Evolutionary conservation across 2,113 vertebrate genomes (phyloP).

Genomic region (Terrapene triunguis): DNA sequence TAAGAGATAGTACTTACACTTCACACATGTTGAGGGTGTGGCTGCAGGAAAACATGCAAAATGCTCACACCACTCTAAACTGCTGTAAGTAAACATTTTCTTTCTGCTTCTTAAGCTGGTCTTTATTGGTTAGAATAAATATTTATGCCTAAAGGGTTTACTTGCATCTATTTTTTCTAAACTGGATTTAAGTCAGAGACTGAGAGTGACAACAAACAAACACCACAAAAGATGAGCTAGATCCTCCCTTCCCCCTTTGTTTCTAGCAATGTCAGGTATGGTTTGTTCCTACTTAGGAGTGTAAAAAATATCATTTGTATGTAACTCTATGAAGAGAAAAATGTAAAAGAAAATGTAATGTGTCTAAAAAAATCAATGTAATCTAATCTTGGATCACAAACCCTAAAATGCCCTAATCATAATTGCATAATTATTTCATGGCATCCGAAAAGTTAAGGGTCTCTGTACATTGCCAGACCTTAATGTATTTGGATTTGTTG

Average conservation of each 20-base stretch:
- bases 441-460: accelerated
- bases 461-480: not conserved
- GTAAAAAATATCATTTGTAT: not conserved
- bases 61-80: not conserved
- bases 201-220: not conserved
- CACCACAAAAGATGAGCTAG: not conserved
- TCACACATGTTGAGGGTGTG: accelerated
- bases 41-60: not conserved
- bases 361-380: not conserved
- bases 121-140: not conserved
- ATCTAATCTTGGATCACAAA: not conserved
- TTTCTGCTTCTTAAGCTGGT: not conserved
- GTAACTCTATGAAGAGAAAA: not conserved
- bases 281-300: not conserved
- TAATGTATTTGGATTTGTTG: not conserved
- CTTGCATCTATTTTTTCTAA: not conserved
- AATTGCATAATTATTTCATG: not conserved
- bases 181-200: not conserved
- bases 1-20: not conserved
- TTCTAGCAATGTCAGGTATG: not conserved
- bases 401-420: not conserved
- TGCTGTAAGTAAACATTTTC: not conserved
- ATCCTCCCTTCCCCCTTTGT: accelerated
- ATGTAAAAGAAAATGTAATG: accelerated
- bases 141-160: not conserved